Evolutionary conservation across 2,888 invertebrate species (phyloP).

Genomic region (Notocelia uddmanniana): DNA sequence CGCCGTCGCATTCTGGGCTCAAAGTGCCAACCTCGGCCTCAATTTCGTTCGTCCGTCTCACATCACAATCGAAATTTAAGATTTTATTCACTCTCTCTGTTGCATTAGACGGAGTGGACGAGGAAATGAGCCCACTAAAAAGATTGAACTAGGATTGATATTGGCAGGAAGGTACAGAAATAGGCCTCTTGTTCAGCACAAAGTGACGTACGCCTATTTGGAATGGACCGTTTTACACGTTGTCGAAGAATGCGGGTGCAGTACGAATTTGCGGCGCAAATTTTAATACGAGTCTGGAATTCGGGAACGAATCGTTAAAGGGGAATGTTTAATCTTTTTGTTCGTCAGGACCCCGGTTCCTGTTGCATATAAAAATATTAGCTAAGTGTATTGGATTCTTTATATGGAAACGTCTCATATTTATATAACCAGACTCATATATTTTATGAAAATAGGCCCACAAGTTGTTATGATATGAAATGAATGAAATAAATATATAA

Average conservation of each 20-base stretch:
- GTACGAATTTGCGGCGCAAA: conserved; percentile 17
- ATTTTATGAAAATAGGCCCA: too few species aligned
- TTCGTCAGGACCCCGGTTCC: neutral
- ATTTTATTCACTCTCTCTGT: neutral
- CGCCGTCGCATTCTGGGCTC: neutral
- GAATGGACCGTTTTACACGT: neutral
- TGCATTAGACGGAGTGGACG: neutral
- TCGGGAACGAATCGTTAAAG: conserved; percentile 9
- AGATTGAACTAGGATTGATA: neutral
- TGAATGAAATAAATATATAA: too few species aligned
- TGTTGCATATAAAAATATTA: too few species aligned
- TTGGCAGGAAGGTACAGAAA: neutral
- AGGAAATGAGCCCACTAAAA: neutral
- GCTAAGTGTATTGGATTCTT: too few species aligned
- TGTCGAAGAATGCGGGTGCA: conserved; percentile 9
- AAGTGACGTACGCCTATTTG: neutral
- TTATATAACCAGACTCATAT: too few species aligned
- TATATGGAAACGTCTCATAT: too few species aligned
- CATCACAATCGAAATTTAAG: neutral
- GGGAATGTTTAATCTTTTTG: conserved; percentile 3
- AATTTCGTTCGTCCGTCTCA: neutral
- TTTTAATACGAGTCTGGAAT: conserved; percentile 2
- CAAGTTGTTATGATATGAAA: too few species aligned
- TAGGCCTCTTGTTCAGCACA: neutral
- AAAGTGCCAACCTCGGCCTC: neutral